Base-by-base conservation (phyloP, 2,113 vertebrate species). In the Toxotes jaculatrix region DNA sequence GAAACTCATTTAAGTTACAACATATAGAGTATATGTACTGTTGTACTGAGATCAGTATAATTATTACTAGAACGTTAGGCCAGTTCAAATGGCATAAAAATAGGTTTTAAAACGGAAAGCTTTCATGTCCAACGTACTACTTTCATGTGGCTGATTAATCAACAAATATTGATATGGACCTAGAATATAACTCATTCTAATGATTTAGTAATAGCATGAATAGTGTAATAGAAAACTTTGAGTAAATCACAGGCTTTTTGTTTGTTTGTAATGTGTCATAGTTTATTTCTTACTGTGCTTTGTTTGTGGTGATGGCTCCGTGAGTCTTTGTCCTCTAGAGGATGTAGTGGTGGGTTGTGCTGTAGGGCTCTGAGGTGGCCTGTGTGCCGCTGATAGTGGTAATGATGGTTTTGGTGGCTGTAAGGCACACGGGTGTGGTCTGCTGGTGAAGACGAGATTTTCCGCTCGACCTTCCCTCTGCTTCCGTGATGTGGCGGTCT, bases 381-480 rank as follows among this genome's bases (percentile, higher is more conserved):
- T 91, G 86, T 91, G 93, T 95, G 92, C 87, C 89, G 85, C 63
- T 93, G 93, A 79, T 88, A 72, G 77, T 89, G 91, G 82, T 89
- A 56, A 88, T 94, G 91, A 90, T 95, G 95, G 91, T 94, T 90
- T 93, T 95, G 95, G 93, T 92, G 93, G 90, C 92, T 95, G 85
- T 97, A 97, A 97, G 97, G 96, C 97, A 97, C 96, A 92, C 96
- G 95, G 94, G 95, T 95, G 93, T 95, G 95, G 94, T 96, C 95
- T 97, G 96, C 96, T 97, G 97, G 96, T 97, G 95, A 95, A 91
- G 94, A 94, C 79, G 87, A 92, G 88, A 92, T 86, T 93, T 95
- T 92, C 68, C 88, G 90, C 70, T 89, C 90, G 17, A 85, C 82
- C 77, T 87, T 93, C 87, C 83, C 93, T 85, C 91, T 93, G 87